These are phyloP conservation scores for Holacanthella duospinosa DNA, from an alignment of 2,888 invertebrate species.

Conservation along the genomic window DNA sequence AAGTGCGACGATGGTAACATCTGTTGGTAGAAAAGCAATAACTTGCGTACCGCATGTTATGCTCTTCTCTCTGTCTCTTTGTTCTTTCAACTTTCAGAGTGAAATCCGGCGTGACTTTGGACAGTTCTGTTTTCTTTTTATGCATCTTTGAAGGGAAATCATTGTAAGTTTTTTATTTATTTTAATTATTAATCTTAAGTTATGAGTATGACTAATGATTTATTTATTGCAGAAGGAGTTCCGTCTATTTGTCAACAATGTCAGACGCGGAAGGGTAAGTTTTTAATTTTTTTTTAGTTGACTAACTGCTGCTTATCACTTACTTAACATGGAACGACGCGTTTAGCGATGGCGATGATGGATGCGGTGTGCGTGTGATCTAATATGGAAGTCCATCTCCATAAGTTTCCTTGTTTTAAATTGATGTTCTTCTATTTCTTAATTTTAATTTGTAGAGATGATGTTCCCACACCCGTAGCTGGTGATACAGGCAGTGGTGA, in stretches of 20 bases:
- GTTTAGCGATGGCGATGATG: too few relatives aligned
- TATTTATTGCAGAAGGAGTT: constrained; percentile 32
- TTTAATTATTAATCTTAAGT: neutral
- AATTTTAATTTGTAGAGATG: constrained; percentile 41
- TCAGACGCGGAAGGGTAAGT: constrained; percentile 37
- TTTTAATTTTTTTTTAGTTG: neutral
- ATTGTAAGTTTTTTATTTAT: constrained; percentile 23
- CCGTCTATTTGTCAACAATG: constrained; percentile 24
- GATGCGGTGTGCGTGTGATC: too few relatives aligned
- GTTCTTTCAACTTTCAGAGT: too few relatives aligned
- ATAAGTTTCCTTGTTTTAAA: too few relatives aligned
- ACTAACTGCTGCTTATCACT: neutral
- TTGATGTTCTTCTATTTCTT: neutral
- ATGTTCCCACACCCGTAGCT: constrained; percentile 42
- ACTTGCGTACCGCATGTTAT: too few relatives aligned
- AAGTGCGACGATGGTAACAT: too few relatives aligned
- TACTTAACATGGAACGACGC: too few relatives aligned
- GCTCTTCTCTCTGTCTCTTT: too few relatives aligned
- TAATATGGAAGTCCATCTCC: too few relatives aligned
- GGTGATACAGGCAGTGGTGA: constrained; percentile 50
- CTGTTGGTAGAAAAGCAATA: too few relatives aligned
- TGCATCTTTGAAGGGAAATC: constrained; percentile 23
- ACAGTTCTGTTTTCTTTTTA: too few relatives aligned
- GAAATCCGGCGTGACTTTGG: too few relatives aligned
- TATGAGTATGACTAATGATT: neutral